Evolutionary conservation across 2,113 vertebrate genomes (phyloP).

Genomic region (Halcyon senegalensis): DNA sequence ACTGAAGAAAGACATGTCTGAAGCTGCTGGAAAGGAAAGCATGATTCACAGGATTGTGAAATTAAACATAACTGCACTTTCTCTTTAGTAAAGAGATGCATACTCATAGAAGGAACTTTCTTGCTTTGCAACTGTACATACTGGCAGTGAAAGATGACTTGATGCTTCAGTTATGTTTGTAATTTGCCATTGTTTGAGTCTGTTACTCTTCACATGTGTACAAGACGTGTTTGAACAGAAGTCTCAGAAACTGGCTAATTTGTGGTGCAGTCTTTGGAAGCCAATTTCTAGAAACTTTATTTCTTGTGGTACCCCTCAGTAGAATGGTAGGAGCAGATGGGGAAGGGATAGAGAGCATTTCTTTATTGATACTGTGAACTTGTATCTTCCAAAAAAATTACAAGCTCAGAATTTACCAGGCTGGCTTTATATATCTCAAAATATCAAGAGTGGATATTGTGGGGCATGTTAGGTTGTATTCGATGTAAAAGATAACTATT

Average conservation of each 20-base stretch:
- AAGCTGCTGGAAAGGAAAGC: background rate
- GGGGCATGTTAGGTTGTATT: background rate
- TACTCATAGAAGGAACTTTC: background rate
- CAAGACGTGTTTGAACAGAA: background rate
- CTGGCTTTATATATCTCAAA: background rate
- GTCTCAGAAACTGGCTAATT: background rate
- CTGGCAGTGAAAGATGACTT: background rate
- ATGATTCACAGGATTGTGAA: background rate
- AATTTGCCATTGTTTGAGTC: background rate
- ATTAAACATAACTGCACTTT: constrained; percentile 5
- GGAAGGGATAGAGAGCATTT: background rate
- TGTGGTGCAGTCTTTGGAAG: background rate
- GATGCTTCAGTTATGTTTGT: constrained; percentile 5
- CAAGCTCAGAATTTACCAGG: background rate
- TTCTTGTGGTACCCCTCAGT: background rate
- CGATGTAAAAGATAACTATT: background rate
- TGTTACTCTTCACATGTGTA: background rate
- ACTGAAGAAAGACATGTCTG: background rate
- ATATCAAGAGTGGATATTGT: background rate
- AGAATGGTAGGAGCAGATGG: background rate
- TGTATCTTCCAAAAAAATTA: background rate
- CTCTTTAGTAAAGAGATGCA: background rate
- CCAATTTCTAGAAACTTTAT: background rate
- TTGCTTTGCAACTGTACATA: background rate
- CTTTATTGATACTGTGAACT: background rate